Evolutionary conservation across 2,113 vertebrate species (phyloP), one percentile per base, ranked within the genome.

Genomic region (Sprattus sprattus): DNA sequence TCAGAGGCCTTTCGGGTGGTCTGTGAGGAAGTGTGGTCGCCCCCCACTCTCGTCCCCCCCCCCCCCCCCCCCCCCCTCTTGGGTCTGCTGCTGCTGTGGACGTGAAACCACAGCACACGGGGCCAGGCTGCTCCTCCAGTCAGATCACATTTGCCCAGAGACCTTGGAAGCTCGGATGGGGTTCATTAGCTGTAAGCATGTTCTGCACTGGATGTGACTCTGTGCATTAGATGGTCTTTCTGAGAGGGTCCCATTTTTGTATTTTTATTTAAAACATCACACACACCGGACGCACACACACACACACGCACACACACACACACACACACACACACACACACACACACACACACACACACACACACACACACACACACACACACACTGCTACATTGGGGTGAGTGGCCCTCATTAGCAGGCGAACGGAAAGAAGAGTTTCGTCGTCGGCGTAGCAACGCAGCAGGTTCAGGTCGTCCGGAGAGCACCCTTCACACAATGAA

Each of bases 371-470:
- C 10, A 71, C 64, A 71, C n/a, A 64, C 57, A 64, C 39, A 39
- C 39, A 1, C 39, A 39, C 39, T 39, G 39, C 39, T 39, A 1
- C 86, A 44, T 82, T 50, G 39, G 75, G 57, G 84, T 84, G 87
- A 85, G 84, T 13, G 82, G 82, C 85, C 82, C 87, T 89, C 87
- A 87, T 88, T 88, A 88, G 82, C 82, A 45, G 20, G 84, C 64
- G 85, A 88, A 89, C 81, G 78, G 84, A 88, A 85, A 83, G 71
- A 84, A 84, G 82, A 64, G 16, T 50, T 88, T 88, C 45, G 84
- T 87, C 83, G 88, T 82, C 86, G 64, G 83, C 83, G 78, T 71
- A 75, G 83, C 83, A 80, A 84, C 52, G 57, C 52, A 83, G 81
- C 85, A 60, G 83, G 88, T 64, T 39, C 81, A 39, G 83, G 89